Conservation (phyloP, 2,888 invertebrate species). For the Chironomus riparius region DNA sequence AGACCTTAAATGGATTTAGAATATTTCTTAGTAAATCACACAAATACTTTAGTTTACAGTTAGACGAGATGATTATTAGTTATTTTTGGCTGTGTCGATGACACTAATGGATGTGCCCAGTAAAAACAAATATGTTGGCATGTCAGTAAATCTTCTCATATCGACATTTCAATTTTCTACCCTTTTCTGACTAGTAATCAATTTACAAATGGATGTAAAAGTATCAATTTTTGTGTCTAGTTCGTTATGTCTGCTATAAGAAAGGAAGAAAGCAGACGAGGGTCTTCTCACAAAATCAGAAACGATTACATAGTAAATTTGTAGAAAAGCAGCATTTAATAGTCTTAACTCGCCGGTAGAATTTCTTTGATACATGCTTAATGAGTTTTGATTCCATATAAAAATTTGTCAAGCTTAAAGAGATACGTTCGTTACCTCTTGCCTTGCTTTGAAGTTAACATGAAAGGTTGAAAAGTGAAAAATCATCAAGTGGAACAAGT, state of each 20-base stretch:
- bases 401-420: constrained; percentile 20
- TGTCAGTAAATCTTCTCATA: too few relatives aligned
- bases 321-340: not conserved
- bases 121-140: too few relatives aligned
- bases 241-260: too few relatives aligned
- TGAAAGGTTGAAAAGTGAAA: too few relatives aligned
- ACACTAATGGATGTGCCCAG: not conserved
- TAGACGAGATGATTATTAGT: not conserved
- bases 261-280: not conserved
- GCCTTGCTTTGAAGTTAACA: too few relatives aligned
- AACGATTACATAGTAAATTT: too few relatives aligned
- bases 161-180: too few relatives aligned
- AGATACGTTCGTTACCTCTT: too few relatives aligned
- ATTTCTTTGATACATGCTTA: not conserved
- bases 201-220: not conserved
- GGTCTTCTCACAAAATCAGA: not conserved
- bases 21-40: too few relatives aligned
- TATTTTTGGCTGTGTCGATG: not conserved
- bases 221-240: not conserved
- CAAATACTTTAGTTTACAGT: not conserved
- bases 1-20: too few relatives aligned
- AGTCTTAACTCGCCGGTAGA: not conserved
- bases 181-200: not conserved
- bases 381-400: constrained; percentile 5
- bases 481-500: not conserved